Evolutionary conservation across 2,888 invertebrate genomes (phyloP).

Genomic region (Eupithecia vulgata): DNA sequence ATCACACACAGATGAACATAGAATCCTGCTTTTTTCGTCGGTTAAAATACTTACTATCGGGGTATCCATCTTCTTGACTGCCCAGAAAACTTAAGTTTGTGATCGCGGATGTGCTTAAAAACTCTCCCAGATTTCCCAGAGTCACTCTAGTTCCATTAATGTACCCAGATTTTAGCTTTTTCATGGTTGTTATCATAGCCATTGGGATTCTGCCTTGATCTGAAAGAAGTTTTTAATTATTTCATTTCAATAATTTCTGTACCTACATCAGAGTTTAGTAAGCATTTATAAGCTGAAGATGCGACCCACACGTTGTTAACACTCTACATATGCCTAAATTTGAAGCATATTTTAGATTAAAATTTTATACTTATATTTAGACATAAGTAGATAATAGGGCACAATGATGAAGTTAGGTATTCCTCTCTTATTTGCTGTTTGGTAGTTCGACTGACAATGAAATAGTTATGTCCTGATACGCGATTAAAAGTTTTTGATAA

Average conservation of each 20-base stretch:
- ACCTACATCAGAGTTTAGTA: neutral
- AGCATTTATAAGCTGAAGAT: constrained; percentile 28
- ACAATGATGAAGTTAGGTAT: too few relatives aligned
- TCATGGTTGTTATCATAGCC: constrained; percentile 98
- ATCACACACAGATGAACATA: too few relatives aligned
- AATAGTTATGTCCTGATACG: too few relatives aligned
- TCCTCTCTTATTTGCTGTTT: too few relatives aligned
- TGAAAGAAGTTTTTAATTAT: constrained; percentile 65
- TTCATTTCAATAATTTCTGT: neutral
- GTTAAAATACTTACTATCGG: constrained; percentile 86
- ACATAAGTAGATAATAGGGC: too few relatives aligned
- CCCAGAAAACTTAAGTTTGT: constrained; percentile 98
- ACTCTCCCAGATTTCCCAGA: constrained; percentile 96
- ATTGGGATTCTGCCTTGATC: constrained; percentile 96
- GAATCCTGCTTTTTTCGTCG: too few relatives aligned
- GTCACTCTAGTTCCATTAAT: constrained; percentile 99
- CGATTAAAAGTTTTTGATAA: too few relatives aligned
- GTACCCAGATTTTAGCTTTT: constrained; percentile 98
- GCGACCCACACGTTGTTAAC: neutral
- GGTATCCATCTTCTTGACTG: constrained; percentile 95
- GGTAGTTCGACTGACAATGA: too few relatives aligned
- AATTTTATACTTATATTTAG: too few relatives aligned
- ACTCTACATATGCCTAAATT: too few relatives aligned
- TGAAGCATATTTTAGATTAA: too few relatives aligned
- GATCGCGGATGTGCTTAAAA: constrained; percentile 98